These are phyloP conservation scores for Myxocyprinus asiaticus DNA, from an alignment of 2,113 vertebrate genomes.

Conservation along the genomic window DNA sequence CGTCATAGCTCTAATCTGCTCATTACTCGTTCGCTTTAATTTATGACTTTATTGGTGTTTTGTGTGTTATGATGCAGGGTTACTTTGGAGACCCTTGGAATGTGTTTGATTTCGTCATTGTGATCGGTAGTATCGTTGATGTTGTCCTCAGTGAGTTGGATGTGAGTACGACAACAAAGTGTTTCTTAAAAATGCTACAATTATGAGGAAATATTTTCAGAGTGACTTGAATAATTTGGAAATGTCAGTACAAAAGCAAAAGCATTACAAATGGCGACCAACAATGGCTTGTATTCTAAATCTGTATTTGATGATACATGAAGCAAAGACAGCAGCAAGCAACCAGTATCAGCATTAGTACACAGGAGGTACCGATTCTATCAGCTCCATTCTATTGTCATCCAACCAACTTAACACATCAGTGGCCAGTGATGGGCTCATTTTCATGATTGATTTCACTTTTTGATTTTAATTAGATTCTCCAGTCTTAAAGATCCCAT, in stretches of 20 bases:
- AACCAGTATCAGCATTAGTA: conserved; percentile 57
- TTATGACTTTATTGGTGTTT: not conserved
- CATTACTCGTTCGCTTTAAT: not conserved
- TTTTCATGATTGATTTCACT: conserved; percentile 28
- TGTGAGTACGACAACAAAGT: conserved; percentile 75
- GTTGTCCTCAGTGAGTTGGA: conserved; percentile 97
- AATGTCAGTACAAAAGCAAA: not conserved
- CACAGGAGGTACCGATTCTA: conserved; percentile 41
- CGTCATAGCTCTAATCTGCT: too few species aligned
- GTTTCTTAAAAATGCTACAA: not conserved
- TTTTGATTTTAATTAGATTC: too few species aligned
- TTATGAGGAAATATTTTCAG: too few species aligned
- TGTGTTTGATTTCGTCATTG: conserved; percentile 97
- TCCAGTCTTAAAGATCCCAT: too few species aligned
- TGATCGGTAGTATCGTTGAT: conserved; percentile 93
- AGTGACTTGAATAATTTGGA: too few species aligned
- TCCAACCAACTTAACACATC: conserved; percentile 26
- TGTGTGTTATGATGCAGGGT: conserved; percentile 73
- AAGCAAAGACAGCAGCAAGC: conserved; percentile 49
- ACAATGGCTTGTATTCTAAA: conserved; percentile 40
- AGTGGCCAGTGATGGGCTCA: not conserved
- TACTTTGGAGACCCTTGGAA: conserved; percentile 99
- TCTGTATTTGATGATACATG: conserved; percentile 41
- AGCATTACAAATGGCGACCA: conserved; percentile 10
- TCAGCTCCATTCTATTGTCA: conserved; percentile 4